Percentiles rank a stretch among this genome's conserved stretches.
Evolutionary conservation across 2,113 vertebrate genomes (phyloP).

Genomic region (Psittacula cyanocephala): DNA sequence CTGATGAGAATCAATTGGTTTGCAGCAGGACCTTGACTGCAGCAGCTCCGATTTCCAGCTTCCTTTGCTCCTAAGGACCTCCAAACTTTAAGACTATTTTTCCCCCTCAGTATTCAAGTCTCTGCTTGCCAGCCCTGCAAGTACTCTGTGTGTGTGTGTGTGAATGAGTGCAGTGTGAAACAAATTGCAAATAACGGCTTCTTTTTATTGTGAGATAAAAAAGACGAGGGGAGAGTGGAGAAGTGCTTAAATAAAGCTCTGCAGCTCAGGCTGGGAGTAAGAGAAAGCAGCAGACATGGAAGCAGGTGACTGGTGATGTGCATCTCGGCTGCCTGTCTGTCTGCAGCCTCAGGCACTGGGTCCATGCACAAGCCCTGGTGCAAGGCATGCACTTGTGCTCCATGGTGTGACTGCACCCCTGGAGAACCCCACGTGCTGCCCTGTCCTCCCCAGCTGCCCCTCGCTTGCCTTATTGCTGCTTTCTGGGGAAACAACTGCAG

Average conservation of each 20-base stretch:
- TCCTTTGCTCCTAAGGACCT: neutral
- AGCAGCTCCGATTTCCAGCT: conserved; percentile 2
- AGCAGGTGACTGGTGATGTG: neutral
- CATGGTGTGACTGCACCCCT: accelerated
- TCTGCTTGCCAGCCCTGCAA: neutral
- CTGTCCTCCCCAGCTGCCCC: too few relatives aligned
- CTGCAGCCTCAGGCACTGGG: neutral
- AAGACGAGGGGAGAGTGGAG: neutral
- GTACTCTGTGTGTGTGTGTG: neutral
- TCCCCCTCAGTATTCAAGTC: neutral
- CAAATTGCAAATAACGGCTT: neutral
- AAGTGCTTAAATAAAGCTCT: neutral
- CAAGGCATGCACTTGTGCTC: neutral
- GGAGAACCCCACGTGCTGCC: neutral
- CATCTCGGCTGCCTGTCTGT: neutral
- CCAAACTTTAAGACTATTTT: neutral
- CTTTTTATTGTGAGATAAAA: neutral
- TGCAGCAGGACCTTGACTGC: neutral
- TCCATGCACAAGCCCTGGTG: accelerated
- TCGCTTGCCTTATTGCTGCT: neutral
- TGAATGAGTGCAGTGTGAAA: neutral
- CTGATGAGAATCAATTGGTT: neutral
- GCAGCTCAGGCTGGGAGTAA: neutral
- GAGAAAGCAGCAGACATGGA: neutral
- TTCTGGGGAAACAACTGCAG: neutral